Conservation (phyloP, 2,113 vertebrate species). For the Lepus americanus region DNA sequence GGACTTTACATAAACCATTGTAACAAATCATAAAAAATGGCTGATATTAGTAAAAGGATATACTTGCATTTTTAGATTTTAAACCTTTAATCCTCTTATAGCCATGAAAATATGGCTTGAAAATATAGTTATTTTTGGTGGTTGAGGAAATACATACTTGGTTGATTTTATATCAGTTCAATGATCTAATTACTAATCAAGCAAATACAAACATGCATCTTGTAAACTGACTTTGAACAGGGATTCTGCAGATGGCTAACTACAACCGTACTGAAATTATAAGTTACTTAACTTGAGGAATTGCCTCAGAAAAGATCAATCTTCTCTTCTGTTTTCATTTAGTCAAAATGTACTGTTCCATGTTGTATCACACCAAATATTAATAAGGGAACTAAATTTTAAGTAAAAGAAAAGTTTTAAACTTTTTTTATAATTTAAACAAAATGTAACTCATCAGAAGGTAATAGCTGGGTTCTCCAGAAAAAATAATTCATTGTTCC, state of each 20-base stretch:
- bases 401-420: neutral
- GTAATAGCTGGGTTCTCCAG: neutral
- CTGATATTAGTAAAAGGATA: neutral
- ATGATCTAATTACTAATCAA: neutral
- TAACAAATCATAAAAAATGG: neutral
- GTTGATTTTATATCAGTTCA: neutral
- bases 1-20: neutral
- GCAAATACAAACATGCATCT: neutral
- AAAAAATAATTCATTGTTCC: neutral
- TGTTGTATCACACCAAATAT: neutral
- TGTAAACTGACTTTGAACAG: constrained; percentile 14
- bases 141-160: neutral
- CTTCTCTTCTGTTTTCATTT: constrained; percentile 37
- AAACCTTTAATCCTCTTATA: neutral
- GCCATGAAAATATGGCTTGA: neutral
- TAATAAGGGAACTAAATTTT: constrained; percentile 39
- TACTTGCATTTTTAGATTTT: neutral
- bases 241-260: neutral
- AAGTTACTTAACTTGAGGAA: constrained; percentile 43
- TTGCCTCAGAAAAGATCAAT: neutral
- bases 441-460: constrained; percentile 12
- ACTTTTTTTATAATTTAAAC: neutral
- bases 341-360: neutral
- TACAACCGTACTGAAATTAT: neutral
- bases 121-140: neutral